Conservation (phyloP, 2,888 invertebrate genomes). For the Morpho helenor region DNA sequence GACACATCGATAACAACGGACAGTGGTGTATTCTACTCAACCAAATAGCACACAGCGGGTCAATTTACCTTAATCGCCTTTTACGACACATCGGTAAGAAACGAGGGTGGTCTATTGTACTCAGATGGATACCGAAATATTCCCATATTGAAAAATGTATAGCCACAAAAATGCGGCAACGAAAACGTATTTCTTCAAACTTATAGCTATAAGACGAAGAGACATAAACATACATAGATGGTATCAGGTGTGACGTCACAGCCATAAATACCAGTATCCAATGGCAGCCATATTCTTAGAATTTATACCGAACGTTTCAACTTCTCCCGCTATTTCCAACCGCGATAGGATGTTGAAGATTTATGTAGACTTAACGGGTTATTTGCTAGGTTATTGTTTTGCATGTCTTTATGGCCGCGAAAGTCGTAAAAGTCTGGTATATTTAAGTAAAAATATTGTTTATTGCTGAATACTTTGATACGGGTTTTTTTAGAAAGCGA, state of each 20-base stretch:
- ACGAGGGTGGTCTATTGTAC: too few relatives aligned
- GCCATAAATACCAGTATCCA: constrained; percentile 21
- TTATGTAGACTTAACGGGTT: constrained; percentile 14
- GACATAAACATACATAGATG: constrained; percentile 21
- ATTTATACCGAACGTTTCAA: constrained; percentile 20
- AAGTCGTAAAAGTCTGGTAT: constrained; percentile 7
- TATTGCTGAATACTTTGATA: background rate
- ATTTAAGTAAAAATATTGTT: constrained; percentile 1
- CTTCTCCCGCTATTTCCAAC: constrained; percentile 3
- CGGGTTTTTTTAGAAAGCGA: too few relatives aligned
- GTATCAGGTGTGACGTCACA: constrained; percentile 18
- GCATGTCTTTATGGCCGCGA: constrained; percentile 8
- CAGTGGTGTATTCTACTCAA: too few relatives aligned
- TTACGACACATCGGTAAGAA: too few relatives aligned
- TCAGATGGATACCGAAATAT: too few relatives aligned
- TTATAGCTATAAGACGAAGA: constrained; percentile 13
- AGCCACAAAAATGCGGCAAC: too few relatives aligned
- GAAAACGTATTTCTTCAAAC: constrained; percentile 1
- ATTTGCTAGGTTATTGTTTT: constrained; percentile 16
- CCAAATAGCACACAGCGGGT: too few relatives aligned
- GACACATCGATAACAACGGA: too few relatives aligned
- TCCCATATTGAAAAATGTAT: too few relatives aligned
- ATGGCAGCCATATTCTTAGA: constrained; percentile 25
- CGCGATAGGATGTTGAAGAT: constrained; percentile 6
- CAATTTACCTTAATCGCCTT: too few relatives aligned